phyloP scores from a whole-genome alignment of 2,113 vertebrate genomes.

The Riparia riparia region DNA sequence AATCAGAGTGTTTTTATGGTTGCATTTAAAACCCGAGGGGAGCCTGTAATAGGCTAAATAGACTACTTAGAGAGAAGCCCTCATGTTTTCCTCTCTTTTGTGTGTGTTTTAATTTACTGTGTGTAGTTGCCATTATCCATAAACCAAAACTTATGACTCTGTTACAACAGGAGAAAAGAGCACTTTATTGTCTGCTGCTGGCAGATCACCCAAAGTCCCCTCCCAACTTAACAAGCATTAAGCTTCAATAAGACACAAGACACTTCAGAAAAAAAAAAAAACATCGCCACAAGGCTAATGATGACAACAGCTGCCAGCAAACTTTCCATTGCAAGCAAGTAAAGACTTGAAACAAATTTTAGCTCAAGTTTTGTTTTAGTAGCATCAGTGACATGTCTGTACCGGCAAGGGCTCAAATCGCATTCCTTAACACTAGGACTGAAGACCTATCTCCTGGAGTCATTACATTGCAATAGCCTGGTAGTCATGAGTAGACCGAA shows the following conservation, averaged over 20 bases:
- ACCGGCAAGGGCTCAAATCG: slow-evolving; percentile 74
- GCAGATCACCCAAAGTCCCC: slow-evolving; percentile 76
- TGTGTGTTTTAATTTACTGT: slow-evolving; percentile 55
- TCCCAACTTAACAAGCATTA: slow-evolving; percentile 83
- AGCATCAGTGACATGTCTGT: slow-evolving; percentile 84
- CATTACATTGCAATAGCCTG: slow-evolving; percentile 51
- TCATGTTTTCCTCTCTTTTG: slow-evolving; percentile 38
- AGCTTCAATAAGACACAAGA: slow-evolving; percentile 81
- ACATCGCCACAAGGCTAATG: slow-evolving; percentile 84
- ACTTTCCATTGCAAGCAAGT: slow-evolving; percentile 82
- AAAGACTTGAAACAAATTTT: slow-evolving; percentile 81
- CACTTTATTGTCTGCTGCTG: slow-evolving; percentile 80
- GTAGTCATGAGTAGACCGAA: slow-evolving; percentile 30
- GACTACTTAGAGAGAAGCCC: slow-evolving; percentile 39
- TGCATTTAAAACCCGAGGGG: neutral
- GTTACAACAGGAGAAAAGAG: slow-evolving; percentile 78
- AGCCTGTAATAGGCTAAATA: slow-evolving; percentile 38
- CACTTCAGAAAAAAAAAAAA: slow-evolving; percentile 75
- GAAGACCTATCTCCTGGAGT: slow-evolving; percentile 58
- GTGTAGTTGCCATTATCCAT: slow-evolving; percentile 54
- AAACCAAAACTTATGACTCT: slow-evolving; percentile 61
- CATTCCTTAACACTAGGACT: slow-evolving; percentile 83
- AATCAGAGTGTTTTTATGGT: neutral
- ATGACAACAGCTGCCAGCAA: slow-evolving; percentile 85
- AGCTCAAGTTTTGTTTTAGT: slow-evolving; percentile 80